Conservation (phyloP, 2,113 vertebrate genomes). For the Pristiophorus japonicus region DNA sequence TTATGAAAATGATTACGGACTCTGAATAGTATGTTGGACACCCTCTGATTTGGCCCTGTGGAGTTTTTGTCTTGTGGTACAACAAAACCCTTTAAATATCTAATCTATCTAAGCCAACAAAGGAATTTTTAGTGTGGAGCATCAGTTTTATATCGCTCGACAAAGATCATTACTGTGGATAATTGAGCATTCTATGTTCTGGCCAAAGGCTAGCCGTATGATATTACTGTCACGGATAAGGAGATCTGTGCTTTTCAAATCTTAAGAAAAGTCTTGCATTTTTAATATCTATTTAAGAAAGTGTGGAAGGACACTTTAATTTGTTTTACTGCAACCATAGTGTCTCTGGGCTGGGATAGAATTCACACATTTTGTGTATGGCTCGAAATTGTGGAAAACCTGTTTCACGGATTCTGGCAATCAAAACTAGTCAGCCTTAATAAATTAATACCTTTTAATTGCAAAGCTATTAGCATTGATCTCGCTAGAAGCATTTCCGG, state of each 20-base stretch:
- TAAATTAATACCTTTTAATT: background rate
- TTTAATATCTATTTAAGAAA: background rate
- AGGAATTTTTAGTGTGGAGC: background rate
- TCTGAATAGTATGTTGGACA: background rate
- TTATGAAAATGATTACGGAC: background rate
- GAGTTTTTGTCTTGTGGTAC: background rate
- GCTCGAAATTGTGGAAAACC: background rate
- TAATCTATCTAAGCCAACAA: background rate
- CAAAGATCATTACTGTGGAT: background rate
- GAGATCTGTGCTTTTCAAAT: background rate
- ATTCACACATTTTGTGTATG: background rate
- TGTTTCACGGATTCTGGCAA: background rate
- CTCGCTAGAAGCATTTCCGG: background rate
- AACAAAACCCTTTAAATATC: background rate
- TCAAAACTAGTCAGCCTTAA: background rate
- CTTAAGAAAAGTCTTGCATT: background rate
- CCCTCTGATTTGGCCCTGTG: background rate
- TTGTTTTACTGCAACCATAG: background rate
- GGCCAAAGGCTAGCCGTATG: background rate
- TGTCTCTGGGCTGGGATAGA: background rate
- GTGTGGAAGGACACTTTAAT: background rate
- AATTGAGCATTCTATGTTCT: background rate
- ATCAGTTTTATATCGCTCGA: too few relatives aligned
- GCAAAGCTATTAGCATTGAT: background rate
- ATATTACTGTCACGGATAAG: background rate